Base-by-base conservation (phyloP, 2,888 invertebrate genomes). In the Biston stratarius region DNA sequence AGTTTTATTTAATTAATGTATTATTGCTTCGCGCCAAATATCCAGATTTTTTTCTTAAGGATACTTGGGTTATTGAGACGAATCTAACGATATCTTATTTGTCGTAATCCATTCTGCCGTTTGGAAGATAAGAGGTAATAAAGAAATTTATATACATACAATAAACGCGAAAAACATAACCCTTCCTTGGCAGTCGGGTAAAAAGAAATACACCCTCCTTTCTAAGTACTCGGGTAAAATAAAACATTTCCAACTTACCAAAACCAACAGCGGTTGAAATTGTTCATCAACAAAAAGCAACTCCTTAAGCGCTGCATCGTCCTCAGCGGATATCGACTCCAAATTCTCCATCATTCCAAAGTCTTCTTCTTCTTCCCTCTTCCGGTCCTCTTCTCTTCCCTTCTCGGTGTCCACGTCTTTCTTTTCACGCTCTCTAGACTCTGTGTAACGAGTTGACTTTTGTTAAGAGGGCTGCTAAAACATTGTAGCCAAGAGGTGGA, bases 241-340 rank as follows among this genome's bases (percentile, higher is more conserved):
- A 9, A 5, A 38, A 1, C 38, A 38, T 9, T 8, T 38, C 14
- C 5, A 0, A 66, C 86, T 80, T 48, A 87, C 86, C 83, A 87
- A 70, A 6, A 77, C 76, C 53, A 87, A 70, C 42, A 87, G 62
- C 0, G 86, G 85, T 34, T 81, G 67, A 47, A 77, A 84, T 68
- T 89, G 89, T 24, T 93, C 93, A 44, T 93, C 93, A 0, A 93
- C 75, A 3, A 77, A 69, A 36, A 93, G 70, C 60, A 93, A 62
- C 51, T 90, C 90, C 34, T 87, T 86, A 14, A 93, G 66, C 0
- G 77, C 79, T 0, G 81, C 81, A 8, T 91, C 90, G 38, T 91
- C 91, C 10, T 88, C 83, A 40, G 64, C 76, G 40, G 66, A 78
- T 61, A 74, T 74, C 15, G 71, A 71, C 52, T 74, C 74, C 56